A percentile compares a stretch with the other conserved stretches of the same genome.
phyloP scores from a whole-genome alignment of 1,140 invertebrate genomes.

The Heliothis subflexa region DNA sequence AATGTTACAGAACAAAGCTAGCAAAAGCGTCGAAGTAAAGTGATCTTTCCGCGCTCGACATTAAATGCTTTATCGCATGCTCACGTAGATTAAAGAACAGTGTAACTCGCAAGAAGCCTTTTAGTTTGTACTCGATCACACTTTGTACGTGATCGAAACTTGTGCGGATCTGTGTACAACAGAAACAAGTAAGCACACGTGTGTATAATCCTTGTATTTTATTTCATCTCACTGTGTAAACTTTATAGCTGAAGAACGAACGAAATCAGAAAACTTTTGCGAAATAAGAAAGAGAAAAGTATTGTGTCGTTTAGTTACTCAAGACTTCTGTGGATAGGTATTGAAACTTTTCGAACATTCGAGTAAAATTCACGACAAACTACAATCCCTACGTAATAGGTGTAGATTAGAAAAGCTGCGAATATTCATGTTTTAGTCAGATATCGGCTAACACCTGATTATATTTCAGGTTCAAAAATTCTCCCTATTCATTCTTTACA shows the following conservation, averaged over 20 bases:
- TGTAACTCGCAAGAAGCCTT: constrained; percentile 55
- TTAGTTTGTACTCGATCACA: constrained; percentile 56
- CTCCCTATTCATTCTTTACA: too few relatives aligned
- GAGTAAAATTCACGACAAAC: too few relatives aligned
- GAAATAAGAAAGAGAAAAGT: not conserved
- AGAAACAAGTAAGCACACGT: constrained; percentile 44
- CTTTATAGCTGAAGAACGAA: constrained; percentile 9
- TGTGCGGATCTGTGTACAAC: constrained; percentile 47
- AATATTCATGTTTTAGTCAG: too few relatives aligned
- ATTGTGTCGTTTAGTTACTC: not conserved
- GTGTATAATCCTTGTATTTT: constrained; percentile 44
- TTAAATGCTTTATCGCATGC: constrained; percentile 47
- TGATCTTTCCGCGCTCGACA: constrained; percentile 40
- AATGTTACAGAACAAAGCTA: constrained; percentile 30
- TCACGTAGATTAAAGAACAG: constrained; percentile 50
- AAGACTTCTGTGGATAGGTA: not conserved
- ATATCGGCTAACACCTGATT: too few relatives aligned
- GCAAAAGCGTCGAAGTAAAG: constrained; percentile 25
- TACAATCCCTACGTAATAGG: not conserved
- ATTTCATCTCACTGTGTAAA: constrained; percentile 29
- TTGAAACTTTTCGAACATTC: not conserved
- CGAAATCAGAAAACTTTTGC: constrained; percentile 21
- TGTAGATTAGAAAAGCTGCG: too few relatives aligned
- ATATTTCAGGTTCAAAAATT: too few relatives aligned
- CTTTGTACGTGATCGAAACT: constrained; percentile 61